Evolutionary conservation across 2,888 invertebrate species (phyloP), one percentile per base, ranked within the genome.

Genomic region (Dynastes grantii): DNA sequence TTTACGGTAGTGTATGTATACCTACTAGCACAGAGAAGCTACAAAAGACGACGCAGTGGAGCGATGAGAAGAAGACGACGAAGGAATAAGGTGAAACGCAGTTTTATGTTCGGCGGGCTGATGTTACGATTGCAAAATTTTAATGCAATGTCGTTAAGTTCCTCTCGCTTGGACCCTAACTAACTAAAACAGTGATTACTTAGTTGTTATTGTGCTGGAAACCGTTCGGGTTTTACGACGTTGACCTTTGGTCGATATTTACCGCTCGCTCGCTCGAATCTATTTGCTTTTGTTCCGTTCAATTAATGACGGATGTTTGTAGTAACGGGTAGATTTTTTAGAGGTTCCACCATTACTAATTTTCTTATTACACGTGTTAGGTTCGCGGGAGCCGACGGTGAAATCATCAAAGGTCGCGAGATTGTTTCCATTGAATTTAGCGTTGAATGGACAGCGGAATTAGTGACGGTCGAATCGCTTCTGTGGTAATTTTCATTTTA

Each of bases 161-260:
- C 82, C 83, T 64, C 80, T 82, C 81, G 82, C 83, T 83, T 80
- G 82, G 83, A 79, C 82, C 83, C 82, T 76, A 78, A 78, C 84
- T 84, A 85, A 84, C 85, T 85, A 84, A 85, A 85, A 84, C 85
- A 83, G 85, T 85, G 85, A 85, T 85, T 85, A 85, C 85, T 85
- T 85, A 85, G 85, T 85, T 84, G 84, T 84, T 84, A 85, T 84
- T 84, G 81, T 75, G 61, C 83, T 79, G 61, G 65, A 75, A 78
- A 75, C 75, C 58, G 78, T 78, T 78, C 65, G 77, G 67, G 58
- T 76, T 77, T 77, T 73, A 75, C 63, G 73, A 63, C 45, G 45
- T 61, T 75, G 73, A 75, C 73, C 73, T 75, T 61, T 75, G 73
- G 73, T 75, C 73, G 73, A 75, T 75, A 75, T 75, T 75, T 61